These are phyloP conservation scores for Macquaria ambigua DNA, from an alignment of 2,113 vertebrate genomes.

Conservation along the genomic window DNA sequence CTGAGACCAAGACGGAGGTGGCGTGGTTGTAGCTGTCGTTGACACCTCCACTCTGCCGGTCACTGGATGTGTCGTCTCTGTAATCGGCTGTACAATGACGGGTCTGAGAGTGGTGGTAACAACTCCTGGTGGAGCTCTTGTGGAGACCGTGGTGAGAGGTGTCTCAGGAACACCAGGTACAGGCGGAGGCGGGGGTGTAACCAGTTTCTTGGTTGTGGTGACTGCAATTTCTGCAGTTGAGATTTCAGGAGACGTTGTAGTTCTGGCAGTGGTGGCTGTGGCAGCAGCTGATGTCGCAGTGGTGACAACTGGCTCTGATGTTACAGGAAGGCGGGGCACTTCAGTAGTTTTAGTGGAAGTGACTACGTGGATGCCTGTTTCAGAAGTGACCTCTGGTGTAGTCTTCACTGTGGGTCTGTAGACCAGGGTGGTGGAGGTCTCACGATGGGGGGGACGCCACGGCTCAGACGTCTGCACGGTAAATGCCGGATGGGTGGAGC, in stretches of 20 bases:
- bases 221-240: constrained; percentile 34
- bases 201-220: constrained; percentile 46
- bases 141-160: constrained; percentile 42
- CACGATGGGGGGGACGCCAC: constrained; percentile 51
- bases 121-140: constrained; percentile 32
- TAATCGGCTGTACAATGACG: constrained; percentile 34
- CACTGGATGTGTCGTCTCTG: constrained; percentile 55
- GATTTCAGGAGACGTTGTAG: constrained; percentile 30
- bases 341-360: constrained; percentile 54
- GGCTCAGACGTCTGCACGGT: constrained; percentile 46
- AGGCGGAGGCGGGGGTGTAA: constrained; percentile 38
- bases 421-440: constrained; percentile 48
- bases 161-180: constrained; percentile 37
- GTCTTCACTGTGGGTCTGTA: constrained; percentile 62
- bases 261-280: constrained; percentile 50
- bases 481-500: constrained; percentile 35
- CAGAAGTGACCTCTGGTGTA: constrained; percentile 44
- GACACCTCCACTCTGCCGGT: constrained; percentile 65
- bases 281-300: constrained; percentile 14
- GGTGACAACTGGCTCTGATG: constrained; percentile 24
- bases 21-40: constrained; percentile 45
- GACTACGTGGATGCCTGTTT: constrained; percentile 32
- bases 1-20: constrained; percentile 24
- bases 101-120: constrained; percentile 59
- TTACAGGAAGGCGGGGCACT: constrained; percentile 30